Evolutionary conservation across 1,140 invertebrate genomes (phyloP), one percentile per base, ranked within the genome.

Genomic region (Brachystomella parvula): DNA sequence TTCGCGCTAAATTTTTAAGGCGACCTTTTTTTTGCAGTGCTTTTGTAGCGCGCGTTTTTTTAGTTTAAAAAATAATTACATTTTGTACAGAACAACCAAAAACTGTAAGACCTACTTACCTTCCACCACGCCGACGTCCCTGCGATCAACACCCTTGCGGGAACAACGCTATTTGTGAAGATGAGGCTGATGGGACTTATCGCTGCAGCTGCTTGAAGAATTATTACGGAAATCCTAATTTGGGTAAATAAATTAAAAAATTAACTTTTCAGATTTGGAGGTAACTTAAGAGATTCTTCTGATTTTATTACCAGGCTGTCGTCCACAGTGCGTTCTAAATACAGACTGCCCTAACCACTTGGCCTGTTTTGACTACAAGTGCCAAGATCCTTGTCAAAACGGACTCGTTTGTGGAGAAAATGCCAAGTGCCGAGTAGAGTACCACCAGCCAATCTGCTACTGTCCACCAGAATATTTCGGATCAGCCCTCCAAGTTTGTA

Each of bases 291-390:
- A 44, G 9, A 12, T 44, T 44, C n/a, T 44, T n/a, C 9, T 12
- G n/a, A 44, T 12, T 44, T 9, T 44, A 9, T n/a, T 12, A 19
- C 88, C 88, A 0, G 61, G 71, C 21, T 81, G 81, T 66, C 74
- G 74, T 76, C 84, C 85, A 9, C 85, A 86, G 75, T 87, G 85
- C 72, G 75, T 84, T 2, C 75, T 83, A 0, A 84, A 85, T 74
- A 82, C 82, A 2, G 86, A 88, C 73, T 95, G 92, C 77, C 88
- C 89, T 63, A 80, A 85, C 63, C 84, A 89, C 74, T 81, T 88
- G 76, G 88, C 90, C 66, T 95, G 92, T 80, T 84, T 86, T 76
- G 89, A 90, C 77, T 92, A 88, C 79, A 86, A 89, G 81, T 94
- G 92, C 79, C 84, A 89, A 82, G 87, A 94, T 81, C 92, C 92